These are phyloP conservation scores for Pogonomyrmex californicus DNA, from an alignment of 1,140 invertebrate species.

Conservation along the genomic window DNA sequence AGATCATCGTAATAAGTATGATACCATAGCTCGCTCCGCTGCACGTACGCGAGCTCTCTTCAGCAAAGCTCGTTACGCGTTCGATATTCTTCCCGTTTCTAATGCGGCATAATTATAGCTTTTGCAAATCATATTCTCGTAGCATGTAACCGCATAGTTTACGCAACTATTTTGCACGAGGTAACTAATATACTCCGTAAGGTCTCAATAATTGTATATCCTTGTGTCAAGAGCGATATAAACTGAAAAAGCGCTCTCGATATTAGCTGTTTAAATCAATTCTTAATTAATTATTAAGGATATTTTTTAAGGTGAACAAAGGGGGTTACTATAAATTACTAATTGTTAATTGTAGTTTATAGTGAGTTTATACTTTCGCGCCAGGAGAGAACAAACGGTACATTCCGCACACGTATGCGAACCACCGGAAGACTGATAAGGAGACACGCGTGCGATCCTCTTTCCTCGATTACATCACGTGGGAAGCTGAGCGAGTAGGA, in stretches of 20 bases:
- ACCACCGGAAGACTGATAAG: constrained; percentile 27
- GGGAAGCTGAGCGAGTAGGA: constrained; percentile 78
- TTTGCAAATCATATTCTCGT: constrained; percentile 10
- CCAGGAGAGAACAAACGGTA: constrained; percentile 22
- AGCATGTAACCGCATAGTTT: constrained; percentile 9
- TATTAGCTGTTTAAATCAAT: not conserved
- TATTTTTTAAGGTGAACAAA: not conserved
- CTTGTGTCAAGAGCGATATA: not conserved
- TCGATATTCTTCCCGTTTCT: constrained; percentile 14
- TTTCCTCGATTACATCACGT: constrained; percentile 76
- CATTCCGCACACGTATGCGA: not conserved
- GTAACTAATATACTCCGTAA: not conserved
- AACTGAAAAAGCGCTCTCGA: not conserved
- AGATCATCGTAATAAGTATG: constrained; percentile 11
- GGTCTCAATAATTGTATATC: not conserved
- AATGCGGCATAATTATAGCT: constrained; percentile 34
- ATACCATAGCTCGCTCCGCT: not conserved
- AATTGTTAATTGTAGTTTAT: not conserved
- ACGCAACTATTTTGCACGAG: not conserved
- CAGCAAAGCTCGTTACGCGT: not conserved
- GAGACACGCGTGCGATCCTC: constrained; percentile 38
- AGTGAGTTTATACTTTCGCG: not conserved
- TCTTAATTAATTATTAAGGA: not conserved
- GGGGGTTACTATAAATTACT: not conserved
- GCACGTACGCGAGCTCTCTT: constrained; percentile 9